Percentiles rank a stretch among this genome's conserved stretches.
Conservation (phyloP, 2,888 invertebrate species). For the Nemapogon koenigi region DNA sequence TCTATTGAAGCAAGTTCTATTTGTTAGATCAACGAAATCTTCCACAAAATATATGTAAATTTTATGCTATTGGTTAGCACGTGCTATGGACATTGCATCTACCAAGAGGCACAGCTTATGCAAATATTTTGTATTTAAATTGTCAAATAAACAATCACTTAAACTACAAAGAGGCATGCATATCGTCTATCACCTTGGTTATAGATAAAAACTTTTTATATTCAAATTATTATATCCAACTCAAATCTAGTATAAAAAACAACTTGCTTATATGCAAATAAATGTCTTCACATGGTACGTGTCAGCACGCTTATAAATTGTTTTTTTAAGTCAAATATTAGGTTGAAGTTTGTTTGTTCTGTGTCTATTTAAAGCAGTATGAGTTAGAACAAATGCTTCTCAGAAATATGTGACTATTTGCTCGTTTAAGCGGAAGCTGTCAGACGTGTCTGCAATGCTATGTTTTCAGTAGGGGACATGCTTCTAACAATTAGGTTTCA, state of each 20-base stretch:
- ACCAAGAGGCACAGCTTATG: not conserved
- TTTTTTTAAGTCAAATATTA: too few species aligned
- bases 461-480: slow-evolving; percentile 33
- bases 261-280: too few species aligned
- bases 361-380: slow-evolving; percentile 20
- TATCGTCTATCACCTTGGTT: not conserved
- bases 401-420: slow-evolving; percentile 38
- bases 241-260: too few species aligned
- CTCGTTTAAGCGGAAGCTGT: slow-evolving; percentile 39
- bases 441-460: slow-evolving; percentile 40
- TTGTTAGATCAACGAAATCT: not conserved
- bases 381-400: slow-evolving; percentile 58
- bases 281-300: too few species aligned
- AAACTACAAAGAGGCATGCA: slow-evolving; percentile 1
- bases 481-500: slow-evolving; percentile 47
- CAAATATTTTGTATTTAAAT: not conserved
- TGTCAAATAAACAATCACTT: slow-evolving; percentile 6
- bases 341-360: not conserved
- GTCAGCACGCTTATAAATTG: too few species aligned
- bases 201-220: not conserved
- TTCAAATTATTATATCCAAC: not conserved
- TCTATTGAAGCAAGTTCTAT: not conserved
- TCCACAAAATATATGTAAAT: slow-evolving; percentile 1
- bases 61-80: slow-evolving; percentile 1
- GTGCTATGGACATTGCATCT: not conserved